Base-by-base conservation (phyloP, 2,888 invertebrate genomes). In the Drosophila kambysellisi region DNA sequence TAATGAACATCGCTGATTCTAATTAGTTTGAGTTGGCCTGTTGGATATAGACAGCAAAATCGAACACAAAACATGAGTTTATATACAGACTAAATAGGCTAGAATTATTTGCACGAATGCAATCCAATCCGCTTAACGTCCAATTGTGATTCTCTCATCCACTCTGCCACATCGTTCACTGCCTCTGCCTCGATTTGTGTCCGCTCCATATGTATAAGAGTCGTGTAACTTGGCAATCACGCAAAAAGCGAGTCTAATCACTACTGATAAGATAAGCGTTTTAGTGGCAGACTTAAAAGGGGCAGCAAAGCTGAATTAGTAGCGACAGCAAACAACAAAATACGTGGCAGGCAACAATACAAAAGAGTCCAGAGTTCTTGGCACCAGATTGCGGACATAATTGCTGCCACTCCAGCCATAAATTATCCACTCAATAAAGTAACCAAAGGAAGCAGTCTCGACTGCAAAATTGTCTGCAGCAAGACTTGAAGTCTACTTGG, bases 191-290 rank as follows among this genome's bases (percentile, higher is more conserved):
- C n/a, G 17, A n/a, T 11, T 6, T 29, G 25, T 52, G 11, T 41
- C 46, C 30, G 17, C 12, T 7, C 15, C 32, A 35, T 37, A 32
- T 32, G 15, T n/a, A n/a, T 52, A 30, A 41, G 50, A 30, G 43
- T 20, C 25, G 50, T 50, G 46, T 35, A 29, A 33, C 58, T 62
- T 35, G 51, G 63, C 70, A 71, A 79, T 67, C 68, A 72, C 60
- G 59, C 63, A 63, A 71, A 59, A 12, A 67, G 64, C 50, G 51
- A 61, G 58, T 77, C 79, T 83, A 87, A 87, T 82, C 84, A 84
- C 67, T 71, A 66, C 76, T 74, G 81, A 76, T 87, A 80, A 74
- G 70, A 69, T 88, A 88, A 85, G 74, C 79, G 83, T 65, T 65
- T 73, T 53, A 73, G 51, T 58, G 60, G 39, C 63, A 69, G 48